Evolutionary conservation across 1,140 invertebrate species (phyloP).

Genomic region (Orius laevigatus): DNA sequence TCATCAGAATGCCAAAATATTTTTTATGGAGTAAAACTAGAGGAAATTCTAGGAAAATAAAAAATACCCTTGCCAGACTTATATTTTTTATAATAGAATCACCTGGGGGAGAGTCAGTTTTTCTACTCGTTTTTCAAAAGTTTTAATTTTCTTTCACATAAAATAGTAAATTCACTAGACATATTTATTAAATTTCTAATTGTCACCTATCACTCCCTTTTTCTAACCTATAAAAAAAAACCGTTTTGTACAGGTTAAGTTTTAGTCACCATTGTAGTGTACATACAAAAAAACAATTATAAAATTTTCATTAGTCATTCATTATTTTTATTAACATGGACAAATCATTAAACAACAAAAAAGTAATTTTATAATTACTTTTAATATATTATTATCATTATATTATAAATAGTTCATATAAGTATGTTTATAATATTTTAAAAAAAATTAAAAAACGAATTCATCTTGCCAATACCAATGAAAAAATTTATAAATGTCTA

Average conservation of each 20-base stretch:
- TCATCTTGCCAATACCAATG: constrained; percentile 18
- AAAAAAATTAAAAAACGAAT: background rate
- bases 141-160: too few species aligned
- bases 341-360: constrained; percentile 5
- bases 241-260: constrained; percentile 16
- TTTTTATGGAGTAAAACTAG: too few species aligned
- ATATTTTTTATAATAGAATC: constrained; percentile 11
- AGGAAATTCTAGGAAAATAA: too few species aligned
- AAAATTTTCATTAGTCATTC: constrained; percentile 1
- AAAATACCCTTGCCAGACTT: constrained; percentile 7
- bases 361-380: constrained; percentile 3
- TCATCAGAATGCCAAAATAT: too few species aligned
- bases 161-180: too few species aligned
- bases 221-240: constrained; percentile 15
- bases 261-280: constrained; percentile 16
- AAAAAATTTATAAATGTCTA: constrained; percentile 19
- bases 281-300: constrained; percentile 9
- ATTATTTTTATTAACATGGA: constrained; percentile 4
- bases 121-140: constrained; percentile 10
- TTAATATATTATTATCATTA: constrained; percentile 6
- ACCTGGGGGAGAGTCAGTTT: constrained; percentile 1
- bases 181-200: constrained; percentile 15
- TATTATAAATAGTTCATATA: constrained; percentile 14
- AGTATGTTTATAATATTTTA: constrained; percentile 14
- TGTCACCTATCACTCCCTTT: constrained; percentile 16